Conservation (phyloP, 2,888 invertebrate genomes). For the Eledone cirrhosa region DNA sequence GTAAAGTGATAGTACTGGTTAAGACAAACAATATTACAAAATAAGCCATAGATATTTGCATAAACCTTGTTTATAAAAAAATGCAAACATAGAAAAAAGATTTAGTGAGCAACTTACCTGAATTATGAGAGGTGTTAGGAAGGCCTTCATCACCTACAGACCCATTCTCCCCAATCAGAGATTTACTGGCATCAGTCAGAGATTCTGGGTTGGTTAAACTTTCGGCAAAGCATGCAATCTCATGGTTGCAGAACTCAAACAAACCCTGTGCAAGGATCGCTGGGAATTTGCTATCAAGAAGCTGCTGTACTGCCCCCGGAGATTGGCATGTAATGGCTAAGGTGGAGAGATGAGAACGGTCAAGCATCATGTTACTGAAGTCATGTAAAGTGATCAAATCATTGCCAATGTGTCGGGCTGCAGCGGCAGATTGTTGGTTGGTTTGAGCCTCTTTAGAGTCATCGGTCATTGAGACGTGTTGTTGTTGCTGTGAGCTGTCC, state of each 20-base stretch:
- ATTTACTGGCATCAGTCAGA: slow-evolving; percentile 49
- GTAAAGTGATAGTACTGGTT: too few species aligned
- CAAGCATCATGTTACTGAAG: slow-evolving; percentile 55
- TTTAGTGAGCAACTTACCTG: background rate
- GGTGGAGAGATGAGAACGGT: slow-evolving; percentile 74
- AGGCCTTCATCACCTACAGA: background rate
- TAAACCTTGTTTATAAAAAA: too few species aligned
- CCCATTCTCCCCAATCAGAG: slow-evolving; percentile 41
- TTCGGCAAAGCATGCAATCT: slow-evolving; percentile 52
- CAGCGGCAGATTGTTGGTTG: slow-evolving; percentile 24
- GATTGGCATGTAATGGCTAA: slow-evolving; percentile 84
- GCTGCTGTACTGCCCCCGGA: slow-evolving; percentile 77
- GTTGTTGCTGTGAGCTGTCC: slow-evolving; percentile 57
- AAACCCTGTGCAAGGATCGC: slow-evolving; percentile 62
- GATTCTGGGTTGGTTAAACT: slow-evolving; percentile 47
- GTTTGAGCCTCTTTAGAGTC: slow-evolving; percentile 63
- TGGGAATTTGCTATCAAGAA: slow-evolving; percentile 80
- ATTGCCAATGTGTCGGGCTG: slow-evolving; percentile 33
- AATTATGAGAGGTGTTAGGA: slow-evolving; percentile 1
- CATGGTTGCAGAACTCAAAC: slow-evolving; percentile 62
- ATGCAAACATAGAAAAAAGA: too few species aligned
- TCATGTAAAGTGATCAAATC: slow-evolving; percentile 47
- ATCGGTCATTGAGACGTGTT: slow-evolving; percentile 67
- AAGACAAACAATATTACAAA: too few species aligned
- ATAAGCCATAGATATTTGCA: too few species aligned